Evolutionary conservation across 2,888 invertebrate genomes (phyloP).

Genomic region (Dicyrtoma fusca): DNA sequence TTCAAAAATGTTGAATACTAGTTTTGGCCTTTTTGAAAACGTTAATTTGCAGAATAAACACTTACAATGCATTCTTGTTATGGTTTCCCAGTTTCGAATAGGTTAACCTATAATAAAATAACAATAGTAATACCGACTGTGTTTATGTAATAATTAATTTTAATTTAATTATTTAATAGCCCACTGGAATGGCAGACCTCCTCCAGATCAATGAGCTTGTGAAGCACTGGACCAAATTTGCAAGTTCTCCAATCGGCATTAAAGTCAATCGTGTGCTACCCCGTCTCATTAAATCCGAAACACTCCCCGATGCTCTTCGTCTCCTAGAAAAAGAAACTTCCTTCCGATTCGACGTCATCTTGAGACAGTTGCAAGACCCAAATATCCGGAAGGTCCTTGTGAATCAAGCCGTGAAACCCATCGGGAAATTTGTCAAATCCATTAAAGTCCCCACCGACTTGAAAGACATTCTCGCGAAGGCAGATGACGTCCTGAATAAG

Average conservation of each 20-base stretch:
- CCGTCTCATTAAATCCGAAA: slow-evolving; percentile 48
- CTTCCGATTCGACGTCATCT: slow-evolving; percentile 52
- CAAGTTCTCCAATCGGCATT: slow-evolving; percentile 50
- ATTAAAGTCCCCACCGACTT: slow-evolving; percentile 49
- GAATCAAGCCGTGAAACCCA: slow-evolving; percentile 50
- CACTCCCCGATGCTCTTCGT: slow-evolving; percentile 53
- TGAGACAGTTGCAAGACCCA: slow-evolving; percentile 50
- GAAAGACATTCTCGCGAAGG: slow-evolving; percentile 47
- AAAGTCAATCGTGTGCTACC: slow-evolving; percentile 53
- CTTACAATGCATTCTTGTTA: too few species aligned
- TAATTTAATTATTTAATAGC: slow-evolving; percentile 22
- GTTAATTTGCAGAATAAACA: too few species aligned
- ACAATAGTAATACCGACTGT: too few species aligned
- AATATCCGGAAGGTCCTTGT: slow-evolving; percentile 47
- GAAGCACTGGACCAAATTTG: slow-evolving; percentile 47
- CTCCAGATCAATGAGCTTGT: slow-evolving; percentile 50
- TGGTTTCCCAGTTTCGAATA: too few species aligned
- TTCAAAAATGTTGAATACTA: too few species aligned
- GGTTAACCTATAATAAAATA: too few species aligned
- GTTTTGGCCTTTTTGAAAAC: too few species aligned
- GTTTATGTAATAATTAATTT: too few species aligned
- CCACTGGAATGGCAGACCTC: slow-evolving; percentile 44
- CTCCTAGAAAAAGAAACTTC: slow-evolving; percentile 53
- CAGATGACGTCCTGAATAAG: slow-evolving; percentile 52
- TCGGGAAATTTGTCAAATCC: slow-evolving; percentile 49